These are phyloP conservation scores for Brachyistius frenatus DNA, from an alignment of 2,113 vertebrate genomes.

Conservation along the genomic window DNA sequence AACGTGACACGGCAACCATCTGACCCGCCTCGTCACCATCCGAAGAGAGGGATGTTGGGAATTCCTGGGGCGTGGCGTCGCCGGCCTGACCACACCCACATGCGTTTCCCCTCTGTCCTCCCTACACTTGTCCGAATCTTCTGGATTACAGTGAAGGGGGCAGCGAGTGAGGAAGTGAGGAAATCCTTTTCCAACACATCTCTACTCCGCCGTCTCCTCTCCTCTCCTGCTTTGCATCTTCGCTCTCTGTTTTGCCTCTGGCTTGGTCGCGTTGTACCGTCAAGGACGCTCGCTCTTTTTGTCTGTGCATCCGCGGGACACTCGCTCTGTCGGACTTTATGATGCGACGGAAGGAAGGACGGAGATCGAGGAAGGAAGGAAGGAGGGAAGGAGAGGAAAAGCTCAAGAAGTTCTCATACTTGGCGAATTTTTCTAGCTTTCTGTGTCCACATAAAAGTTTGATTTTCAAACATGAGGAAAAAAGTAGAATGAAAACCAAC, in stretches of 20 bases:
- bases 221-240: neutral
- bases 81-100: slow-evolving; percentile 76
- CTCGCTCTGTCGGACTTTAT: neutral
- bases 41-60: slow-evolving; percentile 69
- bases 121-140: slow-evolving; percentile 6
- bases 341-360: neutral
- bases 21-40: slow-evolving; percentile 87
- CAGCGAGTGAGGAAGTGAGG: neutral
- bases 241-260: neutral
- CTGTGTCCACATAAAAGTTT: neutral
- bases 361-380: neutral
- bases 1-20: slow-evolving; percentile 91
- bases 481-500: neutral
- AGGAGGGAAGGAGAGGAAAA: neutral
- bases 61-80: slow-evolving; percentile 81
- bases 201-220: neutral
- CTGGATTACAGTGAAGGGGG: slow-evolving; percentile 27
- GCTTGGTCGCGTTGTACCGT: neutral
- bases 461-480: neutral
- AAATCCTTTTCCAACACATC: neutral
- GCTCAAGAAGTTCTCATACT: neutral
- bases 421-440: neutral
- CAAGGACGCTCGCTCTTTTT: neutral
- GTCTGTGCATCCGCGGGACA: neutral
- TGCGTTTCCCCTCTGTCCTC: neutral